These are phyloP conservation scores for Sinocyclocheilus grahami DNA, from an alignment of 2,113 vertebrate species.

Conservation along the genomic window DNA sequence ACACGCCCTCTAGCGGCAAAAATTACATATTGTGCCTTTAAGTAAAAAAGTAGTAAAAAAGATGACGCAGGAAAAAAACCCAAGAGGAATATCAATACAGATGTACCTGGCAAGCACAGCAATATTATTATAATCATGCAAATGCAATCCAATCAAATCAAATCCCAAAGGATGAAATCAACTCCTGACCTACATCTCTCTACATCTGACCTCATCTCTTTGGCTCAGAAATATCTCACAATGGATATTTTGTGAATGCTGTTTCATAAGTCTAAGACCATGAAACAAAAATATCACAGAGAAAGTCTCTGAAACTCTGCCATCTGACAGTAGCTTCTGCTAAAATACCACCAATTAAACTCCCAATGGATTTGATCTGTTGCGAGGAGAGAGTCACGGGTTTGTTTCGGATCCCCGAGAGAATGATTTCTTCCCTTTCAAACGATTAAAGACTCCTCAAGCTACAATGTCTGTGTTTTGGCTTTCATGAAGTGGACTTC, in stretches of 20 bases:
- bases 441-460: constrained; percentile 21
- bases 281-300: too few relatives aligned
- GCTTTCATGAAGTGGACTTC: constrained; percentile 19
- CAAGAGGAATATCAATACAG: not conserved
- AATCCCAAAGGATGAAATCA: not conserved
- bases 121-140: not conserved
- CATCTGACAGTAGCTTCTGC: not conserved
- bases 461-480: constrained; percentile 33
- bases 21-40: too few relatives aligned
- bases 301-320: too few relatives aligned
- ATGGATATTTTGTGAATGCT: not conserved
- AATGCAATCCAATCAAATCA: constrained; percentile 3
- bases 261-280: too few relatives aligned
- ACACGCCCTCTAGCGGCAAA: too few relatives aligned
- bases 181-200: not conserved
- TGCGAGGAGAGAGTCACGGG: not conserved
- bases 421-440: constrained; percentile 7
- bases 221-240: not conserved
- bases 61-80: not conserved
- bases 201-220: not conserved
- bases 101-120: not conserved
- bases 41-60: too few relatives aligned
- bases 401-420: not conserved
- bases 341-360: not conserved
- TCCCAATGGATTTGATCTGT: not conserved